phyloP scores from a whole-genome alignment of 2,113 vertebrate genomes.

The Prochilodus magdalenae region DNA sequence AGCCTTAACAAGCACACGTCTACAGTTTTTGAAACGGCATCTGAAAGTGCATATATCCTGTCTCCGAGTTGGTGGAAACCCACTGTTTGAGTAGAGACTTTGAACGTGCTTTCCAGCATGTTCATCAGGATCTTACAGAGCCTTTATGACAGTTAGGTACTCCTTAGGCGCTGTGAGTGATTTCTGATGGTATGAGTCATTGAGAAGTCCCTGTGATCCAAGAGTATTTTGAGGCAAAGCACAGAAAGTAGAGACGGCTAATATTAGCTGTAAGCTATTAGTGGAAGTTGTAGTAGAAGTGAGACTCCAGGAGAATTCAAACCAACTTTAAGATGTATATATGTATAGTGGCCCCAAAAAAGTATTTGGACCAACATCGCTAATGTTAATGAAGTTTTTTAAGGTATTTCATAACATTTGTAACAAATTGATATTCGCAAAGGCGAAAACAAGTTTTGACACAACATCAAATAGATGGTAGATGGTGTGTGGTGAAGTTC shows the following conservation, averaged over 20 bases:
- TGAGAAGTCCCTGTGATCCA: neutral
- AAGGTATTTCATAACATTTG: too few relatives aligned
- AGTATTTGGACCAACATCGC: too few relatives aligned
- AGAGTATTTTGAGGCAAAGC: neutral
- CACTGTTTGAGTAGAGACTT: neutral
- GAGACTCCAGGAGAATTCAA: neutral
- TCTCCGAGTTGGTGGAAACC: neutral
- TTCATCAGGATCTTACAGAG: neutral
- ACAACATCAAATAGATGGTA: too few relatives aligned
- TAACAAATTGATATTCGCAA: too few relatives aligned
- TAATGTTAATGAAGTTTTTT: too few relatives aligned
- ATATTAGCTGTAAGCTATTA: neutral
- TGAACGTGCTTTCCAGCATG: neutral
- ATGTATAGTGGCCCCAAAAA: too few relatives aligned
- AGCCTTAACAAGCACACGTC: slow-evolving; percentile 22
- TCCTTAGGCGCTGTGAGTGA: neutral
- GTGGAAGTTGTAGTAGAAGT: neutral
- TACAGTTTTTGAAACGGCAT: slow-evolving; percentile 19
- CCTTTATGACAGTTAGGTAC: neutral
- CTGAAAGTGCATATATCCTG: neutral
- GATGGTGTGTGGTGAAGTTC: too few relatives aligned
- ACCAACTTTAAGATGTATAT: too few relatives aligned
- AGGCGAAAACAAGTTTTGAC: too few relatives aligned
- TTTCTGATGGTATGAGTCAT: neutral
- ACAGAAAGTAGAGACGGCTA: neutral